phyloP scores from a whole-genome alignment of 2,888 invertebrate genomes.

The Rhaphigaster nebulosa region DNA sequence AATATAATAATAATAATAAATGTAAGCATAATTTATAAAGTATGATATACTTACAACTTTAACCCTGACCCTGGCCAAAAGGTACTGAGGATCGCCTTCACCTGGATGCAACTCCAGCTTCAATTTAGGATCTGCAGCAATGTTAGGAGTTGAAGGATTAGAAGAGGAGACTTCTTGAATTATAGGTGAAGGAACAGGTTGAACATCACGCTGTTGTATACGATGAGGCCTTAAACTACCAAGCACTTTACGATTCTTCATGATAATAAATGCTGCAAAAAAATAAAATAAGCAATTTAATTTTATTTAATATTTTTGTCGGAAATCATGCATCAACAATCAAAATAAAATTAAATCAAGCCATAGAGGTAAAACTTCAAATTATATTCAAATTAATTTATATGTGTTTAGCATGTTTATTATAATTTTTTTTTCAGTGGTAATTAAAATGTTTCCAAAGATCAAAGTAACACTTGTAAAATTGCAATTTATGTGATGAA shows the following conservation, averaged over 20 bases:
- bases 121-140: constrained; percentile 51
- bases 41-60: constrained; percentile 61
- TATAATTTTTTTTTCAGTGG: too few species aligned
- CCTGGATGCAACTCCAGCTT: constrained; percentile 60
- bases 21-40: background rate
- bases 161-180: constrained; percentile 66
- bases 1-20: background rate
- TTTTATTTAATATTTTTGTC: too few species aligned
- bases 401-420: too few species aligned
- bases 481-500: too few species aligned
- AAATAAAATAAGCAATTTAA: background rate
- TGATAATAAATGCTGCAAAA: constrained; percentile 73
- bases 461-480: too few species aligned
- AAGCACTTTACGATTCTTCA: constrained; percentile 81
- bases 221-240: constrained; percentile 82
- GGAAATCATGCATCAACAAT: too few species aligned
- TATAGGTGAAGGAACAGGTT: constrained; percentile 57
- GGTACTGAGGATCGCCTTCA: constrained; percentile 57
- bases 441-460: too few species aligned
- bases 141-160: constrained; percentile 28
- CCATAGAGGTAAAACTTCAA: background rate
- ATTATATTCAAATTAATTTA: background rate
- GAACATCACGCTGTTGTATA: constrained; percentile 70
- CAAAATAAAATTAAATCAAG: background rate
- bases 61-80: constrained; percentile 62